Evolutionary conservation across 2,797 vertebrate genomes (phyloP), one percentile per base, ranked within the genome.

Genomic region (Aulostomus chinensis): DNA sequence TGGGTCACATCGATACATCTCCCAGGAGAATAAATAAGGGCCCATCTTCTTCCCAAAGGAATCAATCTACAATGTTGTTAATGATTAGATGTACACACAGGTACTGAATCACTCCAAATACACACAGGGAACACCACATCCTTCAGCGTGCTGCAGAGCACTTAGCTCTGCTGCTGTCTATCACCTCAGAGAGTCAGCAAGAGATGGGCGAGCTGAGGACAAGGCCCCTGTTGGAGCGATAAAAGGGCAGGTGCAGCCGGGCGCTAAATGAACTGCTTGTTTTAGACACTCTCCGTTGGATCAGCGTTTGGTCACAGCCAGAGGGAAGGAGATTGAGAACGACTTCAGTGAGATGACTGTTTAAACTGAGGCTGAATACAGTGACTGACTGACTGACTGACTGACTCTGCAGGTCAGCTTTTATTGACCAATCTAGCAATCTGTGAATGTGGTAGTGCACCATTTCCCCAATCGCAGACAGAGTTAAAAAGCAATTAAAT

Each of bases 211-310:
- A 61, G 38, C 66, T 58, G 52, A 69, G 65, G 66, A 81, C 34
- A 55, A 35, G 75, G 78, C 59, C 51, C 67, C 54, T 36, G 48
- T 28, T 28, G 56, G 61, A 65, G 62, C 48, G 2, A 57, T 61
- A 43, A 79, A 80, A 76, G 78, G 76, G 77, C 80, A 83, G 64
- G 67, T 48, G 79, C 78, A 83, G 69, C 73, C 78, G 63, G 62
- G 84, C 68, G 17, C 65, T 76, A 85, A 88, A 88, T 86, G 17
- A 83, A 78, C 76, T 70, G 78, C 79, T 84, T 87, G 86, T 83
- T 84, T 86, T 76, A 81, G 82, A 70, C 49, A 56, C 67, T 78
- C 66, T 72, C 52, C 53, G 37, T 66, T 62, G 83, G 54, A 75
- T 74, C 71, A 58, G 68, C 16, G 26, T 58, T 80, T 80, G 42